Evolutionary conservation across 2,113 vertebrate species (phyloP).

Genomic region (Nycticebus coucang): DNA sequence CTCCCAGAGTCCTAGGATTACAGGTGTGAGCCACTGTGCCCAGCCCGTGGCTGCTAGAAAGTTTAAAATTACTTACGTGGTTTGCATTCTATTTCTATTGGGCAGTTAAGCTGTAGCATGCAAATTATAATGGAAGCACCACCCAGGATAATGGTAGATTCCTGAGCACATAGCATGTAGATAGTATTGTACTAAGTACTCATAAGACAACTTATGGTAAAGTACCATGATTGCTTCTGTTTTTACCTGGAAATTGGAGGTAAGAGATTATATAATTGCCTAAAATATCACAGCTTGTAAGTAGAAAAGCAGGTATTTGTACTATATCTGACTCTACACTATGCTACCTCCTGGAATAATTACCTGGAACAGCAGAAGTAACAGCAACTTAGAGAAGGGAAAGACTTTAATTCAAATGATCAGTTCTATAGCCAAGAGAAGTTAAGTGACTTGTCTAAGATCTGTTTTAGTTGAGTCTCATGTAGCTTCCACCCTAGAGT

Average conservation of each 20-base stretch:
- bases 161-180: background rate
- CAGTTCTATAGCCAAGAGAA: background rate
- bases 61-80: background rate
- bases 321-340: background rate
- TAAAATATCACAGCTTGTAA: background rate
- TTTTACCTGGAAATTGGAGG: background rate
- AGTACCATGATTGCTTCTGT: background rate
- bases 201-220: background rate
- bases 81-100: background rate
- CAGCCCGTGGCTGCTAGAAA: background rate
- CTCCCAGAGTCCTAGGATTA: too few relatives aligned
- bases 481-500: background rate
- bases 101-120: background rate
- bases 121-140: background rate
- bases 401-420: background rate
- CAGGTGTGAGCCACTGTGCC: too few relatives aligned
- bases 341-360: background rate
- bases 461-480: background rate
- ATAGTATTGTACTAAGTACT: background rate
- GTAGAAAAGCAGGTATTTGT: background rate
- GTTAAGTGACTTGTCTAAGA: background rate
- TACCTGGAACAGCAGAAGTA: background rate
- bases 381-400: background rate
- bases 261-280: background rate
- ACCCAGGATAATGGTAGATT: background rate